Percentiles rank a stretch among this genome's conserved stretches.
These are phyloP conservation scores for Trichoplusia ni DNA, from an alignment of 1,140 invertebrate species.

Conservation along the genomic window DNA sequence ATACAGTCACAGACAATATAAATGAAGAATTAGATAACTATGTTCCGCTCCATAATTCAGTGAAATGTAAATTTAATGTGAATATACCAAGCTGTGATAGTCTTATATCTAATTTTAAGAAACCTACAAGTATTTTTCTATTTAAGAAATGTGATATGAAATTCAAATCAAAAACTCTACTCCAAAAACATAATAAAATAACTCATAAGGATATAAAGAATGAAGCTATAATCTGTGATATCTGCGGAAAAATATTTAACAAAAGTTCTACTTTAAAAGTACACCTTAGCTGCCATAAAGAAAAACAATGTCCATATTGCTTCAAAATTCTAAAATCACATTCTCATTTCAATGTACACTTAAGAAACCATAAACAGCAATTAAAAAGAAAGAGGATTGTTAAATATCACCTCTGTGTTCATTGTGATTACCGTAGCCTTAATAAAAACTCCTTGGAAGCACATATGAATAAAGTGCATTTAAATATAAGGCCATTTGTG, in stretches of 20 bases:
- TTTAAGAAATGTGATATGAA: constrained; percentile 38
- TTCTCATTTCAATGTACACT: constrained; percentile 41
- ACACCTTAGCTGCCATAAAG: constrained; percentile 39
- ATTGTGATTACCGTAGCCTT: constrained; percentile 53
- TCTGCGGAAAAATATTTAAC: constrained; percentile 43
- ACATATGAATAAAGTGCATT: constrained; percentile 61
- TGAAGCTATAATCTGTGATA: constrained; percentile 42
- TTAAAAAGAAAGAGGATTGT: constrained; percentile 26
- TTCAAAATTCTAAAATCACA: constrained; percentile 48
- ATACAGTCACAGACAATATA: constrained; percentile 35
- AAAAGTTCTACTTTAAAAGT: constrained; percentile 34
- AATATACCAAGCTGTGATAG: not conserved
- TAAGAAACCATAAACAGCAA: constrained; percentile 40
- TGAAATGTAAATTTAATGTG: constrained; percentile 15
- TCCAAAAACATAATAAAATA: constrained; percentile 29
- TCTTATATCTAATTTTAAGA: not conserved
- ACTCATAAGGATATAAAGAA: constrained; percentile 34
- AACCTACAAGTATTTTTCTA: not conserved
- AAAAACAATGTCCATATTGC: constrained; percentile 49
- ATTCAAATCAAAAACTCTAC: constrained; percentile 25
- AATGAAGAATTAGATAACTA: constrained; percentile 30
- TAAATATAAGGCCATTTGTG: constrained; percentile 48
- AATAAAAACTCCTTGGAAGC: constrained; percentile 57
- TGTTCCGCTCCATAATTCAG: constrained; percentile 1
- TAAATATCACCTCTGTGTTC: constrained; percentile 44